phyloP scores from a whole-genome alignment of 92 coral and sea anemone genomes.

The Siderastrea siderea region DNA sequence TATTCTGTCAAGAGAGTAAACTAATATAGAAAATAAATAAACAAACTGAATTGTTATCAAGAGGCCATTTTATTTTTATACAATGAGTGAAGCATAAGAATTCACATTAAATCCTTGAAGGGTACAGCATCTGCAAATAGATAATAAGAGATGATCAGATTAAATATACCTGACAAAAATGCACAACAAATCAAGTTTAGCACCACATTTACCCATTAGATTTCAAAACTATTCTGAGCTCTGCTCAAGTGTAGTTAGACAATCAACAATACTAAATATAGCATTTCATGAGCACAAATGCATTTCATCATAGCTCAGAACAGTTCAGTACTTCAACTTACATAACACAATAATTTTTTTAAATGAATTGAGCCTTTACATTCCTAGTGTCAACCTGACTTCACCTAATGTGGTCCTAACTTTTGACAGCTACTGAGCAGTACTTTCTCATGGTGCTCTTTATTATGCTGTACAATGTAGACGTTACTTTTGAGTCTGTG shows the following conservation, averaged over 20 bases:
- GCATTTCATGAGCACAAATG: conserved; percentile 8
- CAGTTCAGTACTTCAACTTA: not conserved
- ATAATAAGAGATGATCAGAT: not conserved
- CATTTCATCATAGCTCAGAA: conserved; percentile 87
- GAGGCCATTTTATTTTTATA: conserved; percentile 61
- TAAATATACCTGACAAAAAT: not conserved
- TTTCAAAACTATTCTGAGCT: conserved; percentile 70
- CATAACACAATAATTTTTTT: not conserved
- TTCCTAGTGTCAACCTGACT: no score
- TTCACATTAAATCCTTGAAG: conserved; percentile 83
- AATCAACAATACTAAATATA: conserved; percentile 73
- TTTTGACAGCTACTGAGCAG: no score
- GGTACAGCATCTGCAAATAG: conserved; percentile 94
- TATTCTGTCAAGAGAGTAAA: no score
- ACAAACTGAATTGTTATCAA: not conserved
- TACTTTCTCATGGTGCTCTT: no score
- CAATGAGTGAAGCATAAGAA: conserved; percentile 53
- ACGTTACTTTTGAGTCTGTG: no score
- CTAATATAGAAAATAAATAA: not conserved
- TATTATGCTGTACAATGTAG: no score
- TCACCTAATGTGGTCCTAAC: no score
- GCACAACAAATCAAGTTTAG: not conserved
- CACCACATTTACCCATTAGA: not conserved
- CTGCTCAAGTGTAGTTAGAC: conserved; percentile 92
- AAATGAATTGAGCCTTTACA: no score